Base-by-base conservation (phyloP, 2,797 vertebrate genomes). In the Pipistrellus kuhlii region DNA sequence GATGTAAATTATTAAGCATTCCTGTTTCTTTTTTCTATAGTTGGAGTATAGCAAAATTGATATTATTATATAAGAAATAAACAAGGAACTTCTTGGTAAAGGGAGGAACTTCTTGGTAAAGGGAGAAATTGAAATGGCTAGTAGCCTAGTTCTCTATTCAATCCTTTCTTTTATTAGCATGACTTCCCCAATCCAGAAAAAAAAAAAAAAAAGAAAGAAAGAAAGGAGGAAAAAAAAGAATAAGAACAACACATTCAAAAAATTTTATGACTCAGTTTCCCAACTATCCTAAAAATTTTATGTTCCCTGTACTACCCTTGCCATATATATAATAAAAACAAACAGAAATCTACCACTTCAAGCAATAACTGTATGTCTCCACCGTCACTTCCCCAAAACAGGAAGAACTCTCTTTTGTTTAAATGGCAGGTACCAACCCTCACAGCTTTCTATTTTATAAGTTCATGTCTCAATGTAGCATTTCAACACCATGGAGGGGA, bases 81-180 rank as follows among this genome's bases (percentile, higher is more conserved):
- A 93, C 18, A 90, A 92, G 71, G 53, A 85, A 93, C 80, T 86
- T 90, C 71, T 84, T 41, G 66, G 68, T 41, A 72, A 84, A 51
- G 55, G 44, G 18, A 95, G 78, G 53, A 85, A 93, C 80, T 86
- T 90, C 71, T 84, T 41, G 66, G 68, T 41, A 72, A 84, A 51
- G 55, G 44, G 18, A 95, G 78, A n/a, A n/a, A n/a, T n/a, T n/a
- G n/a, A n/a, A n/a, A n/a, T n/a, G n/a, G n/a, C n/a, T n/a, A n/a
- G 73, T 21, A 90, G 17, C 25, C 93, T 69, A 76, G 13, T 88
- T 82, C 72, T 55, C 21, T 62, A 38, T 88, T 78, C 32, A 57
- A 35, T 80, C 38, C 44, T 14, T 89, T 81, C 23, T 73, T n/a
- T 84, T 27, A 81, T 81, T 75, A 92, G 12, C 46, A 30, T 35